Conservation (phyloP, 2,113 vertebrate genomes). For the Sprattus sprattus region DNA sequence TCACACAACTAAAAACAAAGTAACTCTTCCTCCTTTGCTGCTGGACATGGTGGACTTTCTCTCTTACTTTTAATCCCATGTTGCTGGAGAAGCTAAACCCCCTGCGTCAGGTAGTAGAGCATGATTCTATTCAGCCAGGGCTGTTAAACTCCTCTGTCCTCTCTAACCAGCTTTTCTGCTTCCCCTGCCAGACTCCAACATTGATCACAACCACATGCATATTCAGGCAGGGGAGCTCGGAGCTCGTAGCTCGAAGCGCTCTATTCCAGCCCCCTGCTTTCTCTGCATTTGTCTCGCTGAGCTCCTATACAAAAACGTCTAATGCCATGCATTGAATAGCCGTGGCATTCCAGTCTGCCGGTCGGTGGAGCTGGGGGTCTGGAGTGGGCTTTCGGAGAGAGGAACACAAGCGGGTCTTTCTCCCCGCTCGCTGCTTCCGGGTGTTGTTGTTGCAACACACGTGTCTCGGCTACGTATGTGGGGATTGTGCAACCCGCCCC, state of each 20-base stretch:
- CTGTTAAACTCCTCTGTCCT: background rate
- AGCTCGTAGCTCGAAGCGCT: background rate
- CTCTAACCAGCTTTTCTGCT: constrained; percentile 9
- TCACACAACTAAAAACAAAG: background rate
- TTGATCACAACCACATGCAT: background rate
- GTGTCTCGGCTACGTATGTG: background rate
- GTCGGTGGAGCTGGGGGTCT: background rate
- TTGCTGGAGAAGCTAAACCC: background rate
- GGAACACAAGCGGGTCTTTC: constrained; percentile 6
- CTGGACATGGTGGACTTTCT: background rate
- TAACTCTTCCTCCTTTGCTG: background rate
- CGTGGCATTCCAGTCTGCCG: background rate
- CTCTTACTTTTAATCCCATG: background rate
- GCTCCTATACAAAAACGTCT: constrained; percentile 4
- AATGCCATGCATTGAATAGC: constrained; percentile 14
- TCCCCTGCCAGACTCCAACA: background rate
- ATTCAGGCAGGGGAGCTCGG: background rate
- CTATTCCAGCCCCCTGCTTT: background rate
- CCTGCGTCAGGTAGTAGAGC: background rate
- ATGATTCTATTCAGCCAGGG: background rate
- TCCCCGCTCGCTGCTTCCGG: background rate
- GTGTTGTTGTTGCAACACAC: constrained; percentile 7
- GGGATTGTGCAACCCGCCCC: background rate
- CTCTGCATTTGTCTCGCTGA: background rate
- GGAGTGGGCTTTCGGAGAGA: background rate